phyloP scores from a whole-genome alignment of 37 sponge, comb jelly and placozoan species.

The Mnemiopsis leidyi region DNA sequence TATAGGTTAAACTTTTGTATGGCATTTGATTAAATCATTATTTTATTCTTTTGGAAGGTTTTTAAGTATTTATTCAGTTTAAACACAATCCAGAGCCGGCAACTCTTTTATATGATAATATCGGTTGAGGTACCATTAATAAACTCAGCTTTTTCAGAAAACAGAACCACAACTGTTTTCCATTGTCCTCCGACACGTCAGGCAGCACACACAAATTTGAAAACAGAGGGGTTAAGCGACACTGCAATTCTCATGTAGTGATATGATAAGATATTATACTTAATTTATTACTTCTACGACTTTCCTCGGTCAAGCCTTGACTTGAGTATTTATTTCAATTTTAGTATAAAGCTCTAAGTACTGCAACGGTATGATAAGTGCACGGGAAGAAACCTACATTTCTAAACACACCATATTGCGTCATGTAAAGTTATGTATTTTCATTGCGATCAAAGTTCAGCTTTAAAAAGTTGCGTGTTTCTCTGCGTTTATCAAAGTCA shows the following conservation, averaged over 20 bases:
- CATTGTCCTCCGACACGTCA: background rate
- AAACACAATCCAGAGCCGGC: background rate
- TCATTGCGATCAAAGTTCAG: background rate
- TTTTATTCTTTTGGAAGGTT: slow-evolving; percentile 63
- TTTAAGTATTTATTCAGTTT: slow-evolving; percentile 61
- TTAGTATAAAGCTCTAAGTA: background rate
- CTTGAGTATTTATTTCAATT: background rate
- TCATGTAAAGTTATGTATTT: background rate
- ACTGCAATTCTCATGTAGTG: background rate
- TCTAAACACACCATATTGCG: background rate
- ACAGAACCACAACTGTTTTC: background rate
- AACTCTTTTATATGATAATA: background rate
- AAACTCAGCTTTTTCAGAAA: background rate
- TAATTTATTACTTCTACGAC: background rate
- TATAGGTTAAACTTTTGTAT: slow-evolving; percentile 29
- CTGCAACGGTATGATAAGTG: too few relatives aligned
- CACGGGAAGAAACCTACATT: background rate
- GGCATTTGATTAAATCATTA: slow-evolving; percentile 11
- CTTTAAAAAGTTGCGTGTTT: too few relatives aligned
- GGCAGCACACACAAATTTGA: background rate
- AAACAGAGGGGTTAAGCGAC: background rate
- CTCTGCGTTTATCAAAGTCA: too few relatives aligned
- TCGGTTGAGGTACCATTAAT: background rate
- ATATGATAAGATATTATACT: background rate
- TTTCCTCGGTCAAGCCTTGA: background rate